Percentiles rank a stretch among this genome's conserved stretches.
phyloP scores from a whole-genome alignment of 2,888 invertebrate species.

The Encarsia formosa region DNA sequence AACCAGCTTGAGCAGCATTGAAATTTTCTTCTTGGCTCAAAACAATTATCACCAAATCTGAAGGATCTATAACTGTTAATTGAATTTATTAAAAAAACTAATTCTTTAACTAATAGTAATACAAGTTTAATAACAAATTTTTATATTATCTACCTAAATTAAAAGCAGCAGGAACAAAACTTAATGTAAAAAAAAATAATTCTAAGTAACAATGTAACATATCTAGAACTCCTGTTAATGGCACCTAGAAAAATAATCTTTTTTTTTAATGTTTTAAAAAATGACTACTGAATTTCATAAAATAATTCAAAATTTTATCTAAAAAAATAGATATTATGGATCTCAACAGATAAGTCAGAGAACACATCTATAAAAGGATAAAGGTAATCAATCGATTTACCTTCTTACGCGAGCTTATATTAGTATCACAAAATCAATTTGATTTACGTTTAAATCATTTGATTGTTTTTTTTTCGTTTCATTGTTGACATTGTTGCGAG shows the following conservation, averaged over 20 bases:
- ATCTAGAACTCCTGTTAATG: background rate
- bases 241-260: constrained; percentile 2
- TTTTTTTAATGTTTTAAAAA: background rate
- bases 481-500: no score
- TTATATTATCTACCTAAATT: constrained; percentile 22
- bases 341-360: no score
- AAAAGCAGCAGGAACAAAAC: constrained; percentile 1
- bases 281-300: no score
- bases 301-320: no score
- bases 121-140: background rate
- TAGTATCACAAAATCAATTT: no score
- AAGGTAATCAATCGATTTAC: no score
- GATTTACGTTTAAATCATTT: no score
- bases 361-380: no score
- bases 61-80: constrained; percentile 54
- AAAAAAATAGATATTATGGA: no score
- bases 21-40: constrained; percentile 65
- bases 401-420: no score
- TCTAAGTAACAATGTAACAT: constrained; percentile 13
- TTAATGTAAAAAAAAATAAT: background rate
- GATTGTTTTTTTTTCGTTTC: no score
- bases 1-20: constrained; percentile 58
- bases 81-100: background rate
- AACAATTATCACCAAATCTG: constrained; percentile 60
- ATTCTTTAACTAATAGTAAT: background rate